Evolutionary conservation across 2,797 vertebrate species (phyloP), one percentile per base, ranked within the genome.

Genomic region (Eutrigla gurnardus): DNA sequence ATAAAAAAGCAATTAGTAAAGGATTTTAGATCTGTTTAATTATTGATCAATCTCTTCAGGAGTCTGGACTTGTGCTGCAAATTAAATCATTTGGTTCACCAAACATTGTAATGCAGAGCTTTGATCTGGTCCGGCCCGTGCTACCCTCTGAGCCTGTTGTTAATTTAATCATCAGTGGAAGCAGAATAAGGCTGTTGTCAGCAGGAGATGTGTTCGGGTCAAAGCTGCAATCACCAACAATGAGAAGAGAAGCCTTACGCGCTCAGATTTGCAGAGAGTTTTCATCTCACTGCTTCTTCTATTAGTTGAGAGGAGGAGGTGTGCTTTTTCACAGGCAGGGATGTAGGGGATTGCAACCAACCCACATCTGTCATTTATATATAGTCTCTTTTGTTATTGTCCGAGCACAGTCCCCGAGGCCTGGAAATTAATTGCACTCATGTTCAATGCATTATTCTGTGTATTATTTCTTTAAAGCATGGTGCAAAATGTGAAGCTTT

Each of bases 391-490:
- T 87, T 87, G 78, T 90, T 88, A 78, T 89, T 69, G 40, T 77
- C 75, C 5, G 36, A 78, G 65, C 55, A 77, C 62, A 80, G 81
- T 80, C 75, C 53, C 39, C 4, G 11, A 63, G 77, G 78, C 82
- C 79, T 73, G 77, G 76, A 87, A 88, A 89, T 82, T 83, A 88
- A 93, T 88, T 87, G 54, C 60, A 52, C 65, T 72, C 61, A 66
- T 33, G 36, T 59, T 83, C 62, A 73, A 14, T 73, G 68, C 61
- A 76, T 77, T 57, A 64, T 77, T 83, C 62, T 72, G 14, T 70
- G 63, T 50, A 75, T 75, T 58, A 65, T 83, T 77, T 80, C 84
- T 86, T 82, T 68, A 75, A 78, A 62, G 67, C 76, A 37, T 40
- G 35, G 78, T 75, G 59, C 73, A 68, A 71, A 77, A 81, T 84